These are phyloP conservation scores for Netelia fuscicornis DNA, from an alignment of 2,888 invertebrate genomes.

Conservation along the genomic window DNA sequence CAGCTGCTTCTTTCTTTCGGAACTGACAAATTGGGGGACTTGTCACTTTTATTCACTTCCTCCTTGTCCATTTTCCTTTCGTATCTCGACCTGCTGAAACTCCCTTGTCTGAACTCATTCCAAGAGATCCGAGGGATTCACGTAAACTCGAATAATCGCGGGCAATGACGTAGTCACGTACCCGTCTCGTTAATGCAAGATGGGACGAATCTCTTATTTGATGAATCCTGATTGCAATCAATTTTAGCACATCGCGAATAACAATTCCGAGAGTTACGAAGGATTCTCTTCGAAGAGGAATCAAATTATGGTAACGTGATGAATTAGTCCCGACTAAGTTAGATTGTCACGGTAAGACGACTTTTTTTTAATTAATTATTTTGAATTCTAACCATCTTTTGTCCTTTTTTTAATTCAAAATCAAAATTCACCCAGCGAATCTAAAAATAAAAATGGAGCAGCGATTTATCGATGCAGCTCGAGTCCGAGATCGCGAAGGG, in stretches of 20 bases:
- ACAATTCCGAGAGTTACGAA: not conserved
- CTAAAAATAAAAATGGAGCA: not conserved
- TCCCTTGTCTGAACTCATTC: not conserved
- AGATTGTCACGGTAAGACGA: no score
- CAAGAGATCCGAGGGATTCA: not conserved
- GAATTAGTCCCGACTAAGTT: no score
- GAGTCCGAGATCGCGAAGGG: not conserved
- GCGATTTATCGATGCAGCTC: not conserved
- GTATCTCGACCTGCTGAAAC: slow-evolving; percentile 22
- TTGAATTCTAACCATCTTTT: no score
- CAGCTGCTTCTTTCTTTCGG: slow-evolving; percentile 16
- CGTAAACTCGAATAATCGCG: slow-evolving; percentile 18
- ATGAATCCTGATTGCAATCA: slow-evolving; percentile 45
- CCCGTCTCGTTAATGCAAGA: slow-evolving; percentile 33
- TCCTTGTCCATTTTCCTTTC: slow-evolving; percentile 22
- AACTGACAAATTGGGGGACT: slow-evolving; percentile 74
- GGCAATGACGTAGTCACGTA: slow-evolving; percentile 32
- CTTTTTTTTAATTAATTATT: no score
- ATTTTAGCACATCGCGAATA: slow-evolving; percentile 12
- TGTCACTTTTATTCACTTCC: slow-evolving; percentile 60
- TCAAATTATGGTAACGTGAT: not conserved
- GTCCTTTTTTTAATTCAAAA: no score
- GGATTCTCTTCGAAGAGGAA: not conserved
- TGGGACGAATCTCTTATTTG: slow-evolving; percentile 15
- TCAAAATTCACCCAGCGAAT: no score